phyloP scores from a whole-genome alignment of 2,888 invertebrate genomes.

The Mycalesis mineus region DNA sequence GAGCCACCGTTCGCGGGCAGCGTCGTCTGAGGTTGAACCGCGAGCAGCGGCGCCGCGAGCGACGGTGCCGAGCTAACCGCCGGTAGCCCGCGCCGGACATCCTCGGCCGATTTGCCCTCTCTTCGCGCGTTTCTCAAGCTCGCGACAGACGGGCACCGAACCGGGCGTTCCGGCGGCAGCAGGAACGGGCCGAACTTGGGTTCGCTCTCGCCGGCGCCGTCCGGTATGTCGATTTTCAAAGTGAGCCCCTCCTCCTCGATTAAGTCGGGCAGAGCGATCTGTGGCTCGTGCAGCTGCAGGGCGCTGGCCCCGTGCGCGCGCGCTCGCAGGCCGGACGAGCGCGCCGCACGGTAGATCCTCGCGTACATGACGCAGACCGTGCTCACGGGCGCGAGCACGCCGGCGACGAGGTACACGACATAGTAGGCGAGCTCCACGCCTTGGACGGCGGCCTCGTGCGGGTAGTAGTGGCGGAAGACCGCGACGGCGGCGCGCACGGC shows the following conservation, averaged over 20 bases:
- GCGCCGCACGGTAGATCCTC: constrained; percentile 86
- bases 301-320: constrained; percentile 71
- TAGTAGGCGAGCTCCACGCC: constrained; percentile 60
- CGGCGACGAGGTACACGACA: constrained; percentile 59
- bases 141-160: constrained; percentile 68
- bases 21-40: constrained; percentile 58
- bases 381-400: constrained; percentile 70
- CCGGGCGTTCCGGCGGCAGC: constrained; percentile 63
- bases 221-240: constrained; percentile 62
- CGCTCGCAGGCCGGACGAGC: constrained; percentile 79
- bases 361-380: constrained; percentile 86
- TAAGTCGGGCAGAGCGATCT: constrained; percentile 60
- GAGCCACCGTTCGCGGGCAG: constrained; percentile 72
- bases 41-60: constrained; percentile 59
- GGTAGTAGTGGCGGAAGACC: constrained; percentile 52
- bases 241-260: constrained; percentile 68
- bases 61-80: constrained; percentile 75
- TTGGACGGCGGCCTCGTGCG: constrained; percentile 47
- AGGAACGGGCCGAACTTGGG: constrained; percentile 69
- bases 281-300: constrained; percentile 71
- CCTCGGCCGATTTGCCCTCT: constrained; percentile 63
- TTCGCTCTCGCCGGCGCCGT: constrained; percentile 46
- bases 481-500: constrained; percentile 56
- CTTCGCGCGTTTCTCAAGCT: constrained; percentile 63
- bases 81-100: constrained; percentile 60